Evolutionary conservation across 1,140 invertebrate genomes (phyloP).

Genomic region (Lucilia cuprina): DNA sequence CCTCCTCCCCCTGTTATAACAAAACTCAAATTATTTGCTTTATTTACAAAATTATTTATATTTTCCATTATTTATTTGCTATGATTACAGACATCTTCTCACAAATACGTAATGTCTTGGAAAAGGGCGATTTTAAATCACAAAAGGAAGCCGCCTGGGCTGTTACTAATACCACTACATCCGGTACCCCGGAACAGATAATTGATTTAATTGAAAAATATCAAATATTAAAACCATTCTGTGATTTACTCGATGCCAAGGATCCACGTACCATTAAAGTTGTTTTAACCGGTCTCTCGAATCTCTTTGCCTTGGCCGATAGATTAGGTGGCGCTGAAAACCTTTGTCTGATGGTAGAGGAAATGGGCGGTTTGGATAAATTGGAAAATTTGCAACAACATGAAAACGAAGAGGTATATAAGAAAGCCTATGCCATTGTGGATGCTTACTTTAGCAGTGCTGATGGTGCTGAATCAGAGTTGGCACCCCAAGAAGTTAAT

Average conservation of each 20-base stretch:
- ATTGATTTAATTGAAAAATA: slow-evolving; percentile 78
- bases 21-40: background rate
- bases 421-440: slow-evolving; percentile 80
- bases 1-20: background rate
- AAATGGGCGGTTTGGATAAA: slow-evolving; percentile 89
- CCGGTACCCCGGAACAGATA: slow-evolving; percentile 87
- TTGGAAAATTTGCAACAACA: slow-evolving; percentile 94
- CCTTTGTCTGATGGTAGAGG: slow-evolving; percentile 84
- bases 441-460: slow-evolving; percentile 80
- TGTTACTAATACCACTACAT: slow-evolving; percentile 96
- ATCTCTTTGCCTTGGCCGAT: slow-evolving; percentile 74
- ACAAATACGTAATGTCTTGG: slow-evolving; percentile 64
- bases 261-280: slow-evolving; percentile 82
- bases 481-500: slow-evolving; percentile 59
- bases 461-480: slow-evolving; percentile 60
- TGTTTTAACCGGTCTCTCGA: slow-evolving; percentile 86
- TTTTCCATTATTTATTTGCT: background rate
- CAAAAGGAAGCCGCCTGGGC: slow-evolving; percentile 99
- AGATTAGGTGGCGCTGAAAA: slow-evolving; percentile 79
- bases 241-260: slow-evolving; percentile 80
- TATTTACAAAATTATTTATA: background rate
- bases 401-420: slow-evolving; percentile 95
- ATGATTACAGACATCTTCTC: slow-evolving; percentile 48
- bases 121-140: slow-evolving; percentile 90
- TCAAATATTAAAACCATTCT: slow-evolving; percentile 88